Conservation (phyloP, 2,797 vertebrate species). For the Arremon aurantiirostris region DNA sequence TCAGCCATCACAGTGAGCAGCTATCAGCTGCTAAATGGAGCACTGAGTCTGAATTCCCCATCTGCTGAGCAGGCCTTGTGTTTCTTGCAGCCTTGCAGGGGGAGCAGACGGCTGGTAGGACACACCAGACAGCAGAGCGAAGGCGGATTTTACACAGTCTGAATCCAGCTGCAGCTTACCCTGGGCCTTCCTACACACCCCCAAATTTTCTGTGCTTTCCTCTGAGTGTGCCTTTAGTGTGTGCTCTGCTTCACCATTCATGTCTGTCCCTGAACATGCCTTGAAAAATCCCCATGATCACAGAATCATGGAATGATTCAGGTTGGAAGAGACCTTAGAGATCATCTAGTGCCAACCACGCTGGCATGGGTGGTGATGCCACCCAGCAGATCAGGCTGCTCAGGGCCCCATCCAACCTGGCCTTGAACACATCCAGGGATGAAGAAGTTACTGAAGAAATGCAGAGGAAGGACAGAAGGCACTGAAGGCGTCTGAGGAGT, state of each 20-base stretch:
- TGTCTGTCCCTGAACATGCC: not conserved
- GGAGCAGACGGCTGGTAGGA: conserved; percentile 1
- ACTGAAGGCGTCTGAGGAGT: not conserved
- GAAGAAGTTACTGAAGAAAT: not conserved
- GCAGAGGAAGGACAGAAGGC: not conserved
- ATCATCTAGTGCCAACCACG: fast-evolving
- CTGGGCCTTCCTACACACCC: not conserved
- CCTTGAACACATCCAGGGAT: not conserved
- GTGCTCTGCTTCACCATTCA: not conserved
- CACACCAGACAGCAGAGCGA: not conserved
- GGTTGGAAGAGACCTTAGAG: not conserved
- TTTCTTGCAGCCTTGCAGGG: not conserved
- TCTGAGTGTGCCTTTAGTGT: not conserved
- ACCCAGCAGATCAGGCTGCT: not conserved
- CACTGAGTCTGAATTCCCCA: not conserved
- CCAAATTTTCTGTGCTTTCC: not conserved
- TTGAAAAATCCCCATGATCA: not conserved
- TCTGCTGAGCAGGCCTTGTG: not conserved
- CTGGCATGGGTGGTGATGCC: not conserved
- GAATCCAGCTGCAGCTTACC: conserved; percentile 19
- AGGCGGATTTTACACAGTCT: not conserved
- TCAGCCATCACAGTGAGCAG: not conserved
- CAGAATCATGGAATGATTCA: not conserved
- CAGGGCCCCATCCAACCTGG: not conserved
- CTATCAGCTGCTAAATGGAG: not conserved